These are phyloP conservation scores for Lepidurus apus DNA, from an alignment of 1,140 invertebrate genomes.

Conservation along the genomic window DNA sequence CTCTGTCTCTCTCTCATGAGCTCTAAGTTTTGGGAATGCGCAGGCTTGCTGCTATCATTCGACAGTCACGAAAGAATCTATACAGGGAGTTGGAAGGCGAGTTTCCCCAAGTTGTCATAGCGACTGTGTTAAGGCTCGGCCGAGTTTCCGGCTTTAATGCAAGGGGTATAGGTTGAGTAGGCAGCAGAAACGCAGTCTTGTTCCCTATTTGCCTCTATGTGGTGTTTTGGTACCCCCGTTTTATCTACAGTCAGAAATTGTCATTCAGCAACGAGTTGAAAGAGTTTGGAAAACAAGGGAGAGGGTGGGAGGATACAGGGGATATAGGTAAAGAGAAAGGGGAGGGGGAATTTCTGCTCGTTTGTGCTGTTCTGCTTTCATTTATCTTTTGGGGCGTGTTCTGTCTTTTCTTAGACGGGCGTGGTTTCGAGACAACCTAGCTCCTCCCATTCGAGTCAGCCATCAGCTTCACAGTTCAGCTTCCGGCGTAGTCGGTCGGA, in stretches of 20 bases:
- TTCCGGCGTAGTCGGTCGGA: slow-evolving; percentile 34
- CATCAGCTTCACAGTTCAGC: not conserved
- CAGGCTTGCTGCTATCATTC: not conserved
- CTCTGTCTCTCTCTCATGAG: not conserved
- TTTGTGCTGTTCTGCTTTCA: not conserved
- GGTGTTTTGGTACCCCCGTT: not conserved
- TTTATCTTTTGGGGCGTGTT: not conserved
- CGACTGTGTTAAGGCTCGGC: not conserved
- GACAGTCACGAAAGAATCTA: not conserved
- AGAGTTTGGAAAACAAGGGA: not conserved
- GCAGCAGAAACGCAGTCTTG: not conserved
- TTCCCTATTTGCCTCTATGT: not conserved
- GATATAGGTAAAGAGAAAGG: not conserved
- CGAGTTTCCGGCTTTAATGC: not conserved
- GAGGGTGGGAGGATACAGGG: not conserved
- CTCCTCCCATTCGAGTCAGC: not conserved
- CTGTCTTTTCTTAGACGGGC: not conserved
- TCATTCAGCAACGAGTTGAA: not conserved
- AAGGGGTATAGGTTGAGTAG: not conserved
- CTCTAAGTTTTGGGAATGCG: not conserved
- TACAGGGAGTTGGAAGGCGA: not conserved
- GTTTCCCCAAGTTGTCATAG: not conserved
- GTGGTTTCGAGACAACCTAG: not conserved
- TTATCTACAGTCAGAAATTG: not conserved
- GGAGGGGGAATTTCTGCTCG: not conserved